phyloP scores from a whole-genome alignment of 1,140 invertebrate species.

The Cotesia typhae region DNA sequence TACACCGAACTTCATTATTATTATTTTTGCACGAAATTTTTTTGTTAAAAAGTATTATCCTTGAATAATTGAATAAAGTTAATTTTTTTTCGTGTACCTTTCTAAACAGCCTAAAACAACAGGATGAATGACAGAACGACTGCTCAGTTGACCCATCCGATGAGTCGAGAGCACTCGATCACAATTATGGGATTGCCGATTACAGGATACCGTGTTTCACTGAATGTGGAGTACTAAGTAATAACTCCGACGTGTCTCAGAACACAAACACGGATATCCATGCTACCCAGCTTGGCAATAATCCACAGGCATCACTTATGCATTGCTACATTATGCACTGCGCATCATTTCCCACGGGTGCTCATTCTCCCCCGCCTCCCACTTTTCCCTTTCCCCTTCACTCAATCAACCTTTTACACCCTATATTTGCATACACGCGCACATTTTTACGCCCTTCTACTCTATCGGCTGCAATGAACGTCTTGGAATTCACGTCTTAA shows the following conservation, averaged over 20 bases:
- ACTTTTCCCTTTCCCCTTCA: constrained; percentile 3
- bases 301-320: constrained; percentile 53
- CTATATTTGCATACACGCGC: neutral
- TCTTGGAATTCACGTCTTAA: constrained; percentile 19
- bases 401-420: neutral
- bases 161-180: constrained; percentile 15
- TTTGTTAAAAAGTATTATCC: neutral
- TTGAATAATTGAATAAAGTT: neutral
- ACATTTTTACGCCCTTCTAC: constrained; percentile 8
- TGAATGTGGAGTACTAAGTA: constrained; percentile 21
- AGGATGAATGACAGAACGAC: constrained; percentile 1
- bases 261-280: constrained; percentile 36
- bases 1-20: too few relatives aligned
- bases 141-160: neutral
- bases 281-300: constrained; percentile 45
- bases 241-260: constrained; percentile 32
- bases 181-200: constrained; percentile 17
- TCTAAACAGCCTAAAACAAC: too few relatives aligned
- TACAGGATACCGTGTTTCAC: constrained; percentile 15
- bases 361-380: constrained; percentile 29
- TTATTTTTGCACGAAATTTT: too few relatives aligned
- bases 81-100: too few relatives aligned
- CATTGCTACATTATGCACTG: constrained; percentile 53
- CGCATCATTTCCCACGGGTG: constrained; percentile 53
- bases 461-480: constrained; percentile 6